Base-by-base conservation (phyloP, 2,797 vertebrate genomes). In the Xyrichtys novacula region DNA sequence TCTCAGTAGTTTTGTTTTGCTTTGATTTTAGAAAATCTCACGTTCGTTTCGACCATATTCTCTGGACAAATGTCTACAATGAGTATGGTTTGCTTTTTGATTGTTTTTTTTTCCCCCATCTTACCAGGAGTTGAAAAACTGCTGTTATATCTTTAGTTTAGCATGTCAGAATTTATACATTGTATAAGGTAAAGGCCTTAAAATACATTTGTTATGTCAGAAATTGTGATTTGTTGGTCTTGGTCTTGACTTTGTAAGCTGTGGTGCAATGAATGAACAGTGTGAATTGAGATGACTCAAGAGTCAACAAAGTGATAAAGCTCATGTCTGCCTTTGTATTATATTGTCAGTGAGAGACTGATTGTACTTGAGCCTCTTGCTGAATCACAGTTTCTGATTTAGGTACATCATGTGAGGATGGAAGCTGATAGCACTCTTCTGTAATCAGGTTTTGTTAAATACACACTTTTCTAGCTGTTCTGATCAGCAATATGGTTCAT, bases 91-190 rank as follows among this genome's bases (percentile, higher is more conserved):
- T 72, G 43, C 32, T 11, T 56, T 65, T 76, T 65, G 38, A 89
- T 93, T 91, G 90, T 91, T 93, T 74, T 93, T 94, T 92, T 93
- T 89, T 89, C 90, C 92, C 93, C 58, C 94, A 93, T 59, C 93
- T 91, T 92, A 94, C 92, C 67, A 62, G 76, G 87, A 62, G 81
- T 83, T 88, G 72, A 79, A 78, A 84, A 83, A 94, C 89, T 93
- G 92, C 95, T 95, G 89, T 91, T 89, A 75, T 83, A 86, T 62
- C 93, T 94, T 95, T 93, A 72, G 94, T 94, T 97, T 94, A 96
- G 97, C 97, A 98, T 98, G 97, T 96, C 81, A 93, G 94, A 94
- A 96, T 96, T 96, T 97, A 94, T 96, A 96, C 94, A 96, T 95
- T 97, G 95, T 96, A 95, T 94, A 95, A 95, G 89, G 89, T 92